These are phyloP conservation scores for Pterostichus niger DNA, from an alignment of 2,888 invertebrate species.

Conservation along the genomic window DNA sequence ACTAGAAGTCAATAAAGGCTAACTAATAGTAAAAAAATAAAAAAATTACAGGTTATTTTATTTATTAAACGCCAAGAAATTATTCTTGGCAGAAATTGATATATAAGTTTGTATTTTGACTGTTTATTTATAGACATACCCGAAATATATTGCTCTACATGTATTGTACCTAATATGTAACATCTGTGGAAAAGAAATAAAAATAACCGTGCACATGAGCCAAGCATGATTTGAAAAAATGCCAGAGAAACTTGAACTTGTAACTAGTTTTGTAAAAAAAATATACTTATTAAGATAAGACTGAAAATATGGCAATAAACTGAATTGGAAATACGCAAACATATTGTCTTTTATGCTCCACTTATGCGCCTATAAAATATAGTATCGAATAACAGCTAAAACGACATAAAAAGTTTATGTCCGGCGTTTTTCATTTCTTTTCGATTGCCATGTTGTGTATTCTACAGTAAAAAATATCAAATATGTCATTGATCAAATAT, in stretches of 20 bases:
- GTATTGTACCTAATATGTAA: conserved; percentile 13
- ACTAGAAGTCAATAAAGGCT: no score
- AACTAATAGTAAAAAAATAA: no score
- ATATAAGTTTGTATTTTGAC: not conserved
- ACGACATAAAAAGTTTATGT: conserved; percentile 25
- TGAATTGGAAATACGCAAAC: not conserved
- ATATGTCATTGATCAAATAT: not conserved
- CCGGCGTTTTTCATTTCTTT: conserved; percentile 4
- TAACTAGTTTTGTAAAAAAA: conserved; percentile 39
- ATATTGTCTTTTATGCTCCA: conserved; percentile 2
- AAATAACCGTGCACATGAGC: conserved; percentile 18
- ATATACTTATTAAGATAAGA: conserved; percentile 8
- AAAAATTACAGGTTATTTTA: no score
- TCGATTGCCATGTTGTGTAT: not conserved
- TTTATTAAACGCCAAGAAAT: no score
- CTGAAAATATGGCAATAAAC: not conserved
- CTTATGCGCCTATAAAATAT: conserved; percentile 20
- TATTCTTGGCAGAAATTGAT: no score
- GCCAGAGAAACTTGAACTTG: conserved; percentile 51
- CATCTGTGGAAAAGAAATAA: not conserved
- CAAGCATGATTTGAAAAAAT: conserved; percentile 45
- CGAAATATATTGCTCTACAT: not conserved
- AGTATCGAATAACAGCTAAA: not conserved
- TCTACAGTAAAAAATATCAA: conserved; percentile 6
- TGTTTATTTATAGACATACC: conserved; percentile 2